Conservation (phyloP, 2,888 invertebrate species). For the Parnassius apollo region DNA sequence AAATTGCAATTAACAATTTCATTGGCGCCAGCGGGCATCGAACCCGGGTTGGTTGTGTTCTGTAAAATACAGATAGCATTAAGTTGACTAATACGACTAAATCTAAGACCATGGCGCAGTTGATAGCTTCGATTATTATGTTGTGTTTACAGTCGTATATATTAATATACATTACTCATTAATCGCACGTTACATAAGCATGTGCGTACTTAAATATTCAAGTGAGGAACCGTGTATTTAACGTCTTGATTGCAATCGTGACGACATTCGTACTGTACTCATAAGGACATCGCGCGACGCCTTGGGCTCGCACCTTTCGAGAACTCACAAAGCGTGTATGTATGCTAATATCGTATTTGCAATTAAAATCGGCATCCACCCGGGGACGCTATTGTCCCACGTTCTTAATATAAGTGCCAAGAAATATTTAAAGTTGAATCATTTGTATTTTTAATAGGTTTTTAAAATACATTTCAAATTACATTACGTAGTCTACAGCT, state of each 20-base stretch:
- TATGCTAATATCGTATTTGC: slow-evolving; percentile 76
- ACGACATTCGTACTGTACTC: slow-evolving; percentile 47
- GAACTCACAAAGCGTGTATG: slow-evolving; percentile 73
- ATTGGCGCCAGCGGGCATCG: too few species aligned
- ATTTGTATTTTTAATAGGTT: slow-evolving; percentile 1
- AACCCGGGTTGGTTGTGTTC: too few species aligned
- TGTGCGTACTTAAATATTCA: slow-evolving; percentile 2
- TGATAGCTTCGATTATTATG: too few species aligned
- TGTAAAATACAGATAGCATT: too few species aligned
- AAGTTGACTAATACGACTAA: too few species aligned
- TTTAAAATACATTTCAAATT: neutral
- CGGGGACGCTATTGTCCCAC: slow-evolving; percentile 70
- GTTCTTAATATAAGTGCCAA: slow-evolving; percentile 22
- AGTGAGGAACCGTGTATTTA: slow-evolving; percentile 18
- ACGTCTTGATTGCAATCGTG: slow-evolving; percentile 25
- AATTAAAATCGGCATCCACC: slow-evolving; percentile 75
- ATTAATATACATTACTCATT: too few species aligned
- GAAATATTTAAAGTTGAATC: slow-evolving; percentile 15
- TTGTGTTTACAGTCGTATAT: too few species aligned
- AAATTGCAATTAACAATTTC: too few species aligned
- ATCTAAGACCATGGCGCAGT: too few species aligned
- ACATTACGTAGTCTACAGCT: neutral
- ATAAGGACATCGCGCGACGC: slow-evolving; percentile 58
- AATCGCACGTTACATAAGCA: slow-evolving; percentile 7
- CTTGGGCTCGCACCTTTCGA: slow-evolving; percentile 67